Percentiles rank a stretch among this genome's conserved stretches.
Evolutionary conservation across 2,113 vertebrate genomes (phyloP).

Genomic region (Nannospalax galili): DNA sequence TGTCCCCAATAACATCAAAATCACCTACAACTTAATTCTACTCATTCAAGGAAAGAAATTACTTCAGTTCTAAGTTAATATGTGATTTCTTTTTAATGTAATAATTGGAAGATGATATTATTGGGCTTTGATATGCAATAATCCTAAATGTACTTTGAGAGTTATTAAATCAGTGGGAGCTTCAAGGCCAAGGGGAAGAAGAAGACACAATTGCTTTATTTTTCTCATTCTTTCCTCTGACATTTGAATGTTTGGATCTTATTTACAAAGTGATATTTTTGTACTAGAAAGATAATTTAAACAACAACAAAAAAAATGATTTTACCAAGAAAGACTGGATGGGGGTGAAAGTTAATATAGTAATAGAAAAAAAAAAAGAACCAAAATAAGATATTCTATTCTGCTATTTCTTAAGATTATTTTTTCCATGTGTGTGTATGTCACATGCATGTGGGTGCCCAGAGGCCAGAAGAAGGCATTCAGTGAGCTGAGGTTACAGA

Average conservation of each 20-base stretch:
- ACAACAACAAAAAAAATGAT: neutral
- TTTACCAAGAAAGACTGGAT: constrained; percentile 35
- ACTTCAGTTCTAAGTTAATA: constrained; percentile 72
- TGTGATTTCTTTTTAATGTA: constrained; percentile 67
- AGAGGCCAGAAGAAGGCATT: no score
- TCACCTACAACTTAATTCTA: constrained; percentile 75
- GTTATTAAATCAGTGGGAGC: constrained; percentile 56
- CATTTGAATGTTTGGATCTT: constrained; percentile 35
- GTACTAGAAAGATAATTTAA: constrained; percentile 43
- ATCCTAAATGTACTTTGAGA: constrained; percentile 62
- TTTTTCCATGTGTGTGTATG: no score
- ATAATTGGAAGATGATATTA: constrained; percentile 75
- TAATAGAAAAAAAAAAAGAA: neutral
- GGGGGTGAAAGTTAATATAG: neutral
- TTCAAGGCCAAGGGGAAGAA: constrained; percentile 54
- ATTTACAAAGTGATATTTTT: constrained; percentile 52
- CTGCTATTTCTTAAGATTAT: no score
- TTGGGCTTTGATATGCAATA: constrained; percentile 64
- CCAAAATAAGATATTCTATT: constrained; percentile 16
- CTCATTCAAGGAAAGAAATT: constrained; percentile 69
- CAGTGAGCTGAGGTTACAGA: neutral
- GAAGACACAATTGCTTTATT: constrained; percentile 46
- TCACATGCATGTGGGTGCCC: no score
- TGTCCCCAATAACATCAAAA: constrained; percentile 54
- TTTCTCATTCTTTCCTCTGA: constrained; percentile 45